Evolutionary conservation across 2,888 invertebrate species (phyloP), one percentile per base, ranked within the genome.

Genomic region (Pseudococcus longispinus): DNA sequence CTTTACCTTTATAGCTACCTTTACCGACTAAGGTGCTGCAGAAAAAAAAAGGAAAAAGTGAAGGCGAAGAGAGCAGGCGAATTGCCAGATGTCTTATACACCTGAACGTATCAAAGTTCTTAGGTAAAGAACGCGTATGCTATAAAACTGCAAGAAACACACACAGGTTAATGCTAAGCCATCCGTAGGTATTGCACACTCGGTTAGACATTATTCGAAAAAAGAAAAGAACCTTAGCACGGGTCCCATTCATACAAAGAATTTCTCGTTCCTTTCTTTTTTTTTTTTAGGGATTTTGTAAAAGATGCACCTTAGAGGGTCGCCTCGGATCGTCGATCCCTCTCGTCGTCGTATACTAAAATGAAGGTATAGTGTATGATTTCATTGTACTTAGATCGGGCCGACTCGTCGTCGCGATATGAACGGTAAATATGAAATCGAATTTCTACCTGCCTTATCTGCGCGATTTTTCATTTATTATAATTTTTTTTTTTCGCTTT

Each of bases 81-180:
- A 29, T 70, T 29, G 70, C 77, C 77, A 80, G 77, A 42, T 80
- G 77, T 80, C 77, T 42, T 37, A 80, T 80, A 80, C 77, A 80
- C 77, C 77, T 80, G 77, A 80, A 80, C 77, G 77, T 80, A 80
- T 80, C 77, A 80, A 80, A 80, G 42, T 80, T 77, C 20, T 80
- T 80, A 2, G 77, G 77, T 23, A 60, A 60, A 23, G 60, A 60
- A 60, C 23, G 20, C 32, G 77, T 26, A 65, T 65, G 2, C 65
- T 60, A 83, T 51, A 84, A 84, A 84, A 84, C 84, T 84, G 84
- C 84, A 84, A 84, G 84, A 84, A 37, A 9, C 60, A 84, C 83
- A 84, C 84, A 84, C 84, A 84, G 84, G 84, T 84, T 84, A 84
- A 84, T 84, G 84, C 84, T 84, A 51, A 84, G 84, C 84, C 84